phyloP scores from a whole-genome alignment of 2,113 vertebrate genomes.

The Otus sunia region DNA sequence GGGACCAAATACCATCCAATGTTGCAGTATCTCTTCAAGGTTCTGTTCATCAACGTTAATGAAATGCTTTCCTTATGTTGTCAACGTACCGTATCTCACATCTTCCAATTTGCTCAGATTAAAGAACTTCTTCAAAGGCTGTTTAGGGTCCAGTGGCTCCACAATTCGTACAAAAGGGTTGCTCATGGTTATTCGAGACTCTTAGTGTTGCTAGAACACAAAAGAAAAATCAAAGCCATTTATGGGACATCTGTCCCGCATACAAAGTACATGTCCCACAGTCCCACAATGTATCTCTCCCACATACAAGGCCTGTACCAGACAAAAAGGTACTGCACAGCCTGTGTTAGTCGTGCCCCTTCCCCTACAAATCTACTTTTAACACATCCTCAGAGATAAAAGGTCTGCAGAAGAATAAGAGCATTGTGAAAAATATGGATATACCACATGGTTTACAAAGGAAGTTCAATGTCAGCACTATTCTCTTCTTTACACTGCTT shows the following conservation, averaged over 20 bases:
- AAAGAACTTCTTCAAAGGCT: constrained; percentile 85
- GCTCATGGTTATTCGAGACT: constrained; percentile 68
- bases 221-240: background rate
- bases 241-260: background rate
- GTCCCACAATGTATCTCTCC: background rate
- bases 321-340: background rate
- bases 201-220: constrained; percentile 41
- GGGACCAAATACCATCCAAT: background rate
- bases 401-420: background rate
- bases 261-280: background rate
- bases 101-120: constrained; percentile 88
- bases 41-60: background rate
- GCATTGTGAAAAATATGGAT: background rate
- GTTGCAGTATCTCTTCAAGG: background rate
- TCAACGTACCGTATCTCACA: constrained; percentile 84
- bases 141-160: constrained; percentile 82
- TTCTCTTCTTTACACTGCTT: background rate
- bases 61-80: background rate
- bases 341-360: background rate
- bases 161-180: constrained; percentile 84
- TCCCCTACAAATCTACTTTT: background rate
- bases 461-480: background rate
- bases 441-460: background rate
- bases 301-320: background rate
- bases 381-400: background rate